phyloP scores from a whole-genome alignment of 2,113 vertebrate species.

The Meles meles region DNA sequence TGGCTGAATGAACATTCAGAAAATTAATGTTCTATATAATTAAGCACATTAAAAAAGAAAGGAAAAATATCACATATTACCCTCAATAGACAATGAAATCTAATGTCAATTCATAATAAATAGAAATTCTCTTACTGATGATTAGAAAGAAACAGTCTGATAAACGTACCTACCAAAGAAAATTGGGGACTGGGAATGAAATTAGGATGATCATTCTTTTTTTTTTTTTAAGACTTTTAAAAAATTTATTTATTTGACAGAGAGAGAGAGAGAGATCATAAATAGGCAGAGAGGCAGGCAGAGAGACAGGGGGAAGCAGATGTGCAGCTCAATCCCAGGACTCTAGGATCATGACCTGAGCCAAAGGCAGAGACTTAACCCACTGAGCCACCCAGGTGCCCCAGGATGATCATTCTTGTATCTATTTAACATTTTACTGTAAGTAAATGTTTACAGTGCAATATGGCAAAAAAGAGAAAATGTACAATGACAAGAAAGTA shows the following conservation, averaged over 20 bases:
- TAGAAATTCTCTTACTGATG: background rate
- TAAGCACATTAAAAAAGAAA: background rate
- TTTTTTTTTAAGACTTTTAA: no score
- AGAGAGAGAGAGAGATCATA: no score
- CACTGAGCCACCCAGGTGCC: no score
- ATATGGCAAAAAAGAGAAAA: background rate
- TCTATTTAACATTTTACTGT: background rate
- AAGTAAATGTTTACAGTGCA: no score
- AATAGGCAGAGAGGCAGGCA: no score
- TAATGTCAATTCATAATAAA: background rate
- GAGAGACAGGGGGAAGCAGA: no score
- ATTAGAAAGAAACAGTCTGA: background rate
- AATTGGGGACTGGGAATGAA: background rate
- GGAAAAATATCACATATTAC: background rate
- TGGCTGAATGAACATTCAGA: background rate
- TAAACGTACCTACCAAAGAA: background rate
- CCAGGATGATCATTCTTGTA: no score
- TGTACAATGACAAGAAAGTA: background rate
- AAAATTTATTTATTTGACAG: no score
- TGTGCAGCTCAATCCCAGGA: no score
- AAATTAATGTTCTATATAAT: background rate
- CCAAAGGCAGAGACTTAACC: no score
- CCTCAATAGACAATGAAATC: background rate
- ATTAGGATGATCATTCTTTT: background rate
- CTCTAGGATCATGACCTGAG: no score